A percentile compares a stretch with the other conserved stretches of the same genome.
Evolutionary conservation across 2,113 vertebrate species (phyloP).

Genomic region (Clarias magur): DNA sequence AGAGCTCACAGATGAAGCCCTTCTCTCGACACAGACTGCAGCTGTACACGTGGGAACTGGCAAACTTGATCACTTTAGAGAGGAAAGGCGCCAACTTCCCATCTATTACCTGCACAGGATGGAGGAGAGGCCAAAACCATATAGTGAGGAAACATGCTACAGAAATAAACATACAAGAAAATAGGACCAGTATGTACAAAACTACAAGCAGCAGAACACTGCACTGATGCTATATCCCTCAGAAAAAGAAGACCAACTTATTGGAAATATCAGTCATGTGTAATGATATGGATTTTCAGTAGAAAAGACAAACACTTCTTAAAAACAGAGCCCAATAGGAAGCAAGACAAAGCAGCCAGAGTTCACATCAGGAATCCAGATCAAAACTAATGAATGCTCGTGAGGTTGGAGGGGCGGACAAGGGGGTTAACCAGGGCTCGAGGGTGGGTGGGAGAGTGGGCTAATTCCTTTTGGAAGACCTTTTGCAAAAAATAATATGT

Average conservation of each 20-base stretch:
- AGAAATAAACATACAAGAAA: neutral
- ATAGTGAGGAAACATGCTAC: neutral
- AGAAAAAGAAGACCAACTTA: neutral
- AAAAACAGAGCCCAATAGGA: constrained; percentile 31
- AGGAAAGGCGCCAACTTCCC: constrained; percentile 95
- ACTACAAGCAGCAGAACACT: neutral
- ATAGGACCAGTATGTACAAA: neutral
- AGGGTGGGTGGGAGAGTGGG: constrained; percentile 62
- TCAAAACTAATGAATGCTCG: constrained; percentile 58
- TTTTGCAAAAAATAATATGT: constrained; percentile 63
- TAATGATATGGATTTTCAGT: constrained; percentile 22
- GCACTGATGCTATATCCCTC: neutral
- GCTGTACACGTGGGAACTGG: constrained; percentile 91
- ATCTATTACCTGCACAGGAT: constrained; percentile 84
- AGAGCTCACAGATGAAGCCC: constrained; percentile 98
- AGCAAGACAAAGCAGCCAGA: constrained; percentile 28
- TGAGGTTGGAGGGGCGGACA: constrained; percentile 47
- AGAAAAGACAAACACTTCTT: constrained; percentile 25
- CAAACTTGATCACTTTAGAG: constrained; percentile 97
- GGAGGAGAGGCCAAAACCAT: neutral
- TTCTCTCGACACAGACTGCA: constrained; percentile 98
- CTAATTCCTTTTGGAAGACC: constrained; percentile 55
- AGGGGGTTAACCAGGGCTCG: constrained; percentile 51
- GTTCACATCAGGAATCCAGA: constrained; percentile 57
- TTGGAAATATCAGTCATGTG: neutral